Percentiles rank a stretch among this genome's conserved stretches.
phyloP scores from a whole-genome alignment of 2,113 vertebrate species.

The Pogona vitticeps region DNA sequence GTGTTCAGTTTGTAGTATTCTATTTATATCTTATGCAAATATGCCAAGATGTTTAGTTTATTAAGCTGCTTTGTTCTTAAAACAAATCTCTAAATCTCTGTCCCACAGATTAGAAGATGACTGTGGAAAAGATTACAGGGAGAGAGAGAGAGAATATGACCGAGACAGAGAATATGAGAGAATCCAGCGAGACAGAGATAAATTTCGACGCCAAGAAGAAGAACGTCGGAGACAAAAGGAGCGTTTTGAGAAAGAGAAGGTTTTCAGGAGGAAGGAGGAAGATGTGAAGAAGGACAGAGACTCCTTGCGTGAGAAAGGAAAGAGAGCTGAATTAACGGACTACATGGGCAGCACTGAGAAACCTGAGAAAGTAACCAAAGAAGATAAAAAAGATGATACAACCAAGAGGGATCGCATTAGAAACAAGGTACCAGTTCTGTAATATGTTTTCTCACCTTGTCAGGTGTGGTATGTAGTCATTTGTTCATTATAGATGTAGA shows the following conservation, averaged over 20 bases:
- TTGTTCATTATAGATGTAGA: background rate
- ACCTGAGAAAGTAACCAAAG: constrained; percentile 81
- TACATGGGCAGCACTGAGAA: constrained; percentile 75
- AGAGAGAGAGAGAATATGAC: constrained; percentile 87
- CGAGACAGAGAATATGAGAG: constrained; percentile 87
- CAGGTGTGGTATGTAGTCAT: constrained; percentile 20
- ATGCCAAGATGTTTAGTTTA: background rate
- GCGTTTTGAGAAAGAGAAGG: constrained; percentile 89
- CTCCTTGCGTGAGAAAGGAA: constrained; percentile 85
- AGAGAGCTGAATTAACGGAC: constrained; percentile 79
- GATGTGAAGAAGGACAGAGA: constrained; percentile 89
- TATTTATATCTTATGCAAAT: background rate
- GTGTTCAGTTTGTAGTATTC: no score
- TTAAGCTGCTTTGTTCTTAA: no score
- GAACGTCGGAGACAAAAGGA: constrained; percentile 90
- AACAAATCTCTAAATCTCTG: background rate
- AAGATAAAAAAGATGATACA: constrained; percentile 88
- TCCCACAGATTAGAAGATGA: constrained; percentile 84
- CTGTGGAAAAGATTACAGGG: constrained; percentile 86
- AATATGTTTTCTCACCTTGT: constrained; percentile 40
- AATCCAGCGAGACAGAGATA: constrained; percentile 86
- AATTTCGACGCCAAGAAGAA: constrained; percentile 88
- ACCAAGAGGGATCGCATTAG: constrained; percentile 90
- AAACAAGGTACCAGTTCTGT: constrained; percentile 88
- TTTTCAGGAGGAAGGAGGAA: constrained; percentile 87